Evolutionary conservation across 2,888 invertebrate genomes (phyloP).

Genomic region (Conomelus anceps): DNA sequence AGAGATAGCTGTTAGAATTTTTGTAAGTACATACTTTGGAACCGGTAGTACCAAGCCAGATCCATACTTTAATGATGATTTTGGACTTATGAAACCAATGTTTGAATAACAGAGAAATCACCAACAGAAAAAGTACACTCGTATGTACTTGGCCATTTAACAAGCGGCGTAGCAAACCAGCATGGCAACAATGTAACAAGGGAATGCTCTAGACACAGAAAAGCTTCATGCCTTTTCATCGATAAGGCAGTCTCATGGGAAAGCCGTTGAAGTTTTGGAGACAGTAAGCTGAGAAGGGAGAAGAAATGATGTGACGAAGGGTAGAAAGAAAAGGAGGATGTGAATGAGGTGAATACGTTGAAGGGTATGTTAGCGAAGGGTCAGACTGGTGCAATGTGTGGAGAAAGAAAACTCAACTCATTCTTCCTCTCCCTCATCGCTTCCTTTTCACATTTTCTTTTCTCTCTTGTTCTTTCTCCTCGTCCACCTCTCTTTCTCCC

Average conservation of each 20-base stretch:
- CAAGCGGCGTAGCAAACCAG: neutral
- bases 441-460: neutral
- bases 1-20: too few relatives aligned
- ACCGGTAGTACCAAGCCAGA: too few relatives aligned
- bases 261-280: neutral
- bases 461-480: neutral
- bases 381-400: neutral
- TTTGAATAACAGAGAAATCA: neutral
- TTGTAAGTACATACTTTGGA: too few relatives aligned
- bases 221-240: neutral
- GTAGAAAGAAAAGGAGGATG: neutral
- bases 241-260: neutral
- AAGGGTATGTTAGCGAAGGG: neutral
- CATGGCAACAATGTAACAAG: neutral
- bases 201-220: neutral
- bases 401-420: neutral
- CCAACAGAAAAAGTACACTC: neutral
- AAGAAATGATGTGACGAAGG: neutral
- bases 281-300: neutral
- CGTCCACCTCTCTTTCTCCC: neutral
- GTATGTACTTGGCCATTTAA: neutral
- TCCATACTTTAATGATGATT: neutral
- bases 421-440: neutral
- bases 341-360: neutral
- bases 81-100: neutral